Evolutionary conservation across 2,113 vertebrate species (phyloP), one percentile per base, ranked within the genome.

Genomic region (Xyliphius kryptos): DNA sequence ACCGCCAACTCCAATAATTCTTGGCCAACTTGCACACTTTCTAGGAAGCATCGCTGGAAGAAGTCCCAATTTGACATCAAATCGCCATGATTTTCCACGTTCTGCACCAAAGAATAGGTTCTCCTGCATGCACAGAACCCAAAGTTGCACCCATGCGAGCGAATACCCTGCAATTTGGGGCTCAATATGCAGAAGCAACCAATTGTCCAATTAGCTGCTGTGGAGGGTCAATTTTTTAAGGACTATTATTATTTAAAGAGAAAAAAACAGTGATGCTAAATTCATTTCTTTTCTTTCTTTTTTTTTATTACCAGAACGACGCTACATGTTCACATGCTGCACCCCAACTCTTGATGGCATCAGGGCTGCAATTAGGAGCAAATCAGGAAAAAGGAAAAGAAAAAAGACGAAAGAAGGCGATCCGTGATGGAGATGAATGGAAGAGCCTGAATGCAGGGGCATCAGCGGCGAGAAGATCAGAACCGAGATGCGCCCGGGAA

Each of bases 401-500:
- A 16, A 15, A 11, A 19, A 49, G 46, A 49, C 26, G n/a, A 6
- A 11, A 53, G 46, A 4, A 16, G 26, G 11, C 10, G n/a, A 66
- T 14, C 22, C n/a, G 21, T 9, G 57, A 6, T 46, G 7, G 58
- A 16, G 58, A 37, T 36, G 58, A 61, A 49, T 1, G 20, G 2
- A 15, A 22, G 12, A 17, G 22, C 19, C 19, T 8, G 48, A 36
- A 70, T 63, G 75, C 78, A 76, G 72, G 37, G 63, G 72, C 69
- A 48, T 38, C 68, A 59, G 38, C 38, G 43, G n/a, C 10, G 21
- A 32, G 22, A 56, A 70, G 73, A 47, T 78, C 71, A 68, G 68
- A 57, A 80, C 66, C 68, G 70, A 60, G 65, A 65, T 69, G 75
- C 72, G 71, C 68, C 74, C 79, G 67, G 69, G 26, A 61, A 77